Percentiles rank a stretch among this genome's conserved stretches.
Conservation (phyloP, 2,888 invertebrate genomes). For the Exephanes ischioxanthus region DNA sequence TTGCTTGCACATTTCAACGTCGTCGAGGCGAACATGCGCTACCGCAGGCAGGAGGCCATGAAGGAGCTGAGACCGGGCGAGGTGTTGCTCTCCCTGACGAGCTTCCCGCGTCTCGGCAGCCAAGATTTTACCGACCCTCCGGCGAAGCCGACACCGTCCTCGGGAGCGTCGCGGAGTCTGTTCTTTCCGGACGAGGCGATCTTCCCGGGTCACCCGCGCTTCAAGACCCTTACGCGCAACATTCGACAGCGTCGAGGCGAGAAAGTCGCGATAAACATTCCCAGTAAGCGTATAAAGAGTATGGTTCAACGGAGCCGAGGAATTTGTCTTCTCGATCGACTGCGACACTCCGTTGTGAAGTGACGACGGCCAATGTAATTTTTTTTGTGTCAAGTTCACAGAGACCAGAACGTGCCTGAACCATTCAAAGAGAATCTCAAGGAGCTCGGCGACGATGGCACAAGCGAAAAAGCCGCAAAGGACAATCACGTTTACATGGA, state of each 20-base stretch:
- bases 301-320: neutral
- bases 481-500: conserved; percentile 99
- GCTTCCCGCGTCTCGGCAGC: conserved; percentile 97
- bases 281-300: conserved; percentile 88
- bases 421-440: conserved; percentile 90
- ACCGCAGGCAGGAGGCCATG: conserved; percentile 94
- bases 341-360: neutral
- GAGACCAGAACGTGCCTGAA: conserved; percentile 93
- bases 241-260: conserved; percentile 96
- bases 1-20: conserved; percentile 98
- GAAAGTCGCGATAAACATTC: conserved; percentile 98
- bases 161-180: conserved; percentile 92
- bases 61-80: conserved; percentile 92
- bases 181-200: conserved; percentile 99
- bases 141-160: conserved; percentile 89
- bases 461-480: conserved; percentile 88
- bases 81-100: conserved; percentile 95
- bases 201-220: conserved; percentile 97
- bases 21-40: conserved; percentile 98
- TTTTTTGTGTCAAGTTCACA: conserved; percentile 89
- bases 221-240: conserved; percentile 96
- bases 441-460: conserved; percentile 89
- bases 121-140: conserved; percentile 95
- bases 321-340: neutral
- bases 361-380: conserved; percentile 18